Evolutionary conservation across 2,888 invertebrate species (phyloP), one percentile per base, ranked within the genome.

Genomic region (Acholoe squamosa): DNA sequence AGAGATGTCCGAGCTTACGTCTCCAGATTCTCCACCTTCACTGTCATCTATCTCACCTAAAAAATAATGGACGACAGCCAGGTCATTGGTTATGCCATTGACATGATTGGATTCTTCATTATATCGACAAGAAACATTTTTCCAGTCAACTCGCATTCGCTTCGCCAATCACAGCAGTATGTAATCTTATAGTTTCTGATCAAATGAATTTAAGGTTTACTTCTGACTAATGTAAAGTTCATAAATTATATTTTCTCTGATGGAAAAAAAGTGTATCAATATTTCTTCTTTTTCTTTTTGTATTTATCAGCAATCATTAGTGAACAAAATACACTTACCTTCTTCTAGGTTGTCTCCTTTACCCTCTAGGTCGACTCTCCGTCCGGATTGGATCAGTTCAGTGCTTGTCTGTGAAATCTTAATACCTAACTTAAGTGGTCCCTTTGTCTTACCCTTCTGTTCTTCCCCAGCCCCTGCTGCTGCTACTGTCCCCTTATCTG

Each of bases 371-470:
- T 91, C 88, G 19, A 89, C 5, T 34, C 34, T 89, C 52, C 88
- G 71, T n/a, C 91, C 91, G 56, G 91, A 91, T 22, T 86, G 89
- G 25, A 91, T 91, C 33, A 91, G 67, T 0, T 90, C 90, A 25
- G 90, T 80, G 31, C 91, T 91, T 1, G 89, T 91, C 61, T 91
- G 90, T 5, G 91, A 89, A 25, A 91, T 91, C 67, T 90, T 90
- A 7, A 91, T 90, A 12, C 54, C 52, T 28, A 80, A n/a, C 31
- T 76, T 76, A 19, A 25, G 34, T 19, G 34, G 34, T n/a, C 43
- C 61, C n/a, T 19, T 61, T n/a, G 19, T 61, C 14, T 61, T 33
- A 0, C n/a, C 34, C 43, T 80, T 25, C 3, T 34, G 12, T 43
- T 43, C 43, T 5, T 19, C 80, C 33, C 80, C 80, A 16, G 80